These are phyloP conservation scores for Amazona finschi DNA, from an alignment of 2,797 vertebrate genomes.

Conservation along the genomic window DNA sequence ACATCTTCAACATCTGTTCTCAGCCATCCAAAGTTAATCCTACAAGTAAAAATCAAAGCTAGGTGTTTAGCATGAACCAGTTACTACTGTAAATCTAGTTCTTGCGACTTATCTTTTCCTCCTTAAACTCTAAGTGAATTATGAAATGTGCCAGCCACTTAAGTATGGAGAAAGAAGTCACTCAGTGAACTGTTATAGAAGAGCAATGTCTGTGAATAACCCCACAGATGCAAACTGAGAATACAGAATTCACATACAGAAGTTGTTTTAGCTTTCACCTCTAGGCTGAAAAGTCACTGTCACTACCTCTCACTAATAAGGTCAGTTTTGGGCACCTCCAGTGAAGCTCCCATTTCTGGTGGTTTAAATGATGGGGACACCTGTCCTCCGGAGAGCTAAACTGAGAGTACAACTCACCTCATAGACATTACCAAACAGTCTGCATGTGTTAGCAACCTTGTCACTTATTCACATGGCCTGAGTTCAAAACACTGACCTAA, in stretches of 20 bases:
- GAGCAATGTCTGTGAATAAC: constrained; percentile 47
- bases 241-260: not conserved
- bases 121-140: not conserved
- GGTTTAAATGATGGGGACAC: constrained; percentile 50
- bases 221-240: constrained; percentile 42
- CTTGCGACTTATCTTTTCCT: not conserved
- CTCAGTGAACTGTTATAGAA: not conserved
- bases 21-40: not conserved
- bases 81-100: not conserved
- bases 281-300: constrained; percentile 45
- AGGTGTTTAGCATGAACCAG: not conserved
- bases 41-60: not conserved
- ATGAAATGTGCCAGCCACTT: not conserved
- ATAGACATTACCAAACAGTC: constrained; percentile 35
- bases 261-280: constrained; percentile 51
- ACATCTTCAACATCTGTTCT: not conserved
- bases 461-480: constrained; percentile 38
- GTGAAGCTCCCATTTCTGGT: constrained; percentile 43
- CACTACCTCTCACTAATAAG: constrained; percentile 29
- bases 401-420: constrained; percentile 51
- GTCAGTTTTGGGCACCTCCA: constrained; percentile 33
- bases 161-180: not conserved
- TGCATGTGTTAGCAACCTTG: constrained; percentile 51
- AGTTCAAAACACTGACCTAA: constrained; percentile 57
- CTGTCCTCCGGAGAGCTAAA: constrained; percentile 32